Evolutionary conservation across 2,113 vertebrate genomes (phyloP).

Genomic region (Morphnarchus princeps): DNA sequence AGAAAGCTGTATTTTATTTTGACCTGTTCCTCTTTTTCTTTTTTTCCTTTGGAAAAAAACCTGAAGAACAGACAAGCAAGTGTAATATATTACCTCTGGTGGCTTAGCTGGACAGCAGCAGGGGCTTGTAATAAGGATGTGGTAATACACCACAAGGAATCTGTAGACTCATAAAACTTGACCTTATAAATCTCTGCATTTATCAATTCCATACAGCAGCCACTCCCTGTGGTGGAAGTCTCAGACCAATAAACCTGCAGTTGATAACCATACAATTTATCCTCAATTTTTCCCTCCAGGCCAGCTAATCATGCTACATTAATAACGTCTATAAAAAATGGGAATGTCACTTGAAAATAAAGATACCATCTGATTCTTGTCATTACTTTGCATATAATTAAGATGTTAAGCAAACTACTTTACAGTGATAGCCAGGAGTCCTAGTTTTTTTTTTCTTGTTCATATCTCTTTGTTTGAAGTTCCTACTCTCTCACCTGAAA

Average conservation of each 20-base stretch:
- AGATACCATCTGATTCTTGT: background rate
- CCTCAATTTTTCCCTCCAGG: constrained; percentile 40
- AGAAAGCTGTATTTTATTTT: constrained; percentile 56
- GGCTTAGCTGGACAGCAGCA: constrained; percentile 78
- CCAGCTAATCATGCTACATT: constrained; percentile 67
- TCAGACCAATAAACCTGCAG: constrained; percentile 75
- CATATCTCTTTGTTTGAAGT: constrained; percentile 1
- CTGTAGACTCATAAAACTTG: constrained; percentile 81
- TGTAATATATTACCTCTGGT: constrained; percentile 73
- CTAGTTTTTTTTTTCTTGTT: background rate
- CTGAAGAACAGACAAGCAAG: constrained; percentile 46
- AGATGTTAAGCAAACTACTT: background rate
- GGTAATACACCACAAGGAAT: constrained; percentile 77
- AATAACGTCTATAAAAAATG: constrained; percentile 53
- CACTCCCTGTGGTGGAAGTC: constrained; percentile 74
- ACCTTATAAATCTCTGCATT: constrained; percentile 85
- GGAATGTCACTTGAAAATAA: constrained; percentile 43
- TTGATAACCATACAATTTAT: constrained; percentile 68
- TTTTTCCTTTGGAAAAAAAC: background rate
- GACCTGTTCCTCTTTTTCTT: constrained; percentile 21
- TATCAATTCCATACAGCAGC: constrained; percentile 83
- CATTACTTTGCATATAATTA: background rate
- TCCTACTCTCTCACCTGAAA: background rate
- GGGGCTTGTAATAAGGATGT: constrained; percentile 78
- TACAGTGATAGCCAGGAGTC: background rate